Evolutionary conservation across 2,888 invertebrate species (phyloP).

Genomic region (Selenia dentaria): DNA sequence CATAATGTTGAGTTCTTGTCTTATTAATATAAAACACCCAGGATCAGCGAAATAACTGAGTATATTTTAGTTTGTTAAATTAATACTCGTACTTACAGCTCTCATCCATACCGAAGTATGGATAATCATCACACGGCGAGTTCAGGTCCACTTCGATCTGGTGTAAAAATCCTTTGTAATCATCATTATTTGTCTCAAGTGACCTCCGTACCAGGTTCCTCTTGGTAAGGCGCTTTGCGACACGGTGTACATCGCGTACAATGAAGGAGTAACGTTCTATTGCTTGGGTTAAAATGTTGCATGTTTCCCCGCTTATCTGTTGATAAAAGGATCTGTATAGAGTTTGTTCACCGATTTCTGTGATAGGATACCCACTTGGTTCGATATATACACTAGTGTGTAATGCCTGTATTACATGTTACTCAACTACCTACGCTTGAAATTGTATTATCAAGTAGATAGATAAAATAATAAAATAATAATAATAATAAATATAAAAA

Average conservation of each 20-base stretch:
- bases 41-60: too few relatives aligned
- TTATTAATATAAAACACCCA: too few relatives aligned
- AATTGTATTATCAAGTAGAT: too few relatives aligned
- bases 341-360: too few relatives aligned
- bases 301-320: slow-evolving; percentile 68
- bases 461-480: too few relatives aligned
- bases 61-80: too few relatives aligned
- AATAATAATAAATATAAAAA: too few relatives aligned
- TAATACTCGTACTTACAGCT: slow-evolving; percentile 86
- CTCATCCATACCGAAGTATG: slow-evolving; percentile 90
- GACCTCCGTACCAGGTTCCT: not conserved
- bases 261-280: slow-evolving; percentile 39
- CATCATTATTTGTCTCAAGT: slow-evolving; percentile 5
- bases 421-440: too few relatives aligned
- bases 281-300: slow-evolving; percentile 64
- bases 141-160: slow-evolving; percentile 82
- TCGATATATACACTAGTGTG: too few relatives aligned
- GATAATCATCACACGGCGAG: slow-evolving; percentile 86
- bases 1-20: too few relatives aligned
- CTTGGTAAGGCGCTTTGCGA: slow-evolving; percentile 29
- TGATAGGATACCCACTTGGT: too few relatives aligned
- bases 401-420: too few relatives aligned
- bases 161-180: slow-evolving; percentile 51
- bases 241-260: slow-evolving; percentile 29
- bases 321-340: not conserved